Base-by-base conservation (phyloP, 64 coral and sea anemone species). In the Stylophora pistillata region DNA sequence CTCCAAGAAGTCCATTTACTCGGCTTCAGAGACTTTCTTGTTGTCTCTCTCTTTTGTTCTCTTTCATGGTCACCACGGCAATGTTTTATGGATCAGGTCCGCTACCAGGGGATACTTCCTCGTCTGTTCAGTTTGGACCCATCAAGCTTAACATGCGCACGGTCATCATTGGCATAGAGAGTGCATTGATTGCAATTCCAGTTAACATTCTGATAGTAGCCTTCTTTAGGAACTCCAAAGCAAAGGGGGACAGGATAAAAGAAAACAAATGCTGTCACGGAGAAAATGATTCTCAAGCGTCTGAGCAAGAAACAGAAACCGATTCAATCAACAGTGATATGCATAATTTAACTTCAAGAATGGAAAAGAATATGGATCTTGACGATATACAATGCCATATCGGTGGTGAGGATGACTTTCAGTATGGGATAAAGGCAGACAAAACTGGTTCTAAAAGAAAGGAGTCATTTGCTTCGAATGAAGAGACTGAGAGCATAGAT, bases 81-180 rank as follows among this genome's bases (percentile, higher is more conserved):
- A 95, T 95, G 94, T 95, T 95, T 79, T 91, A 91, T 32, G 94
- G 94, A 15, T 71, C 76, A 76, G 85, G 74, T 12, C 85, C 89
- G 70, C 70, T 58, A 74, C 74, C 91, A 82, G 94, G 89, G 56
- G 86, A 95, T 25, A 63, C 76, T 23, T 91, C 89, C 37, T 72
- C 56, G 30, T 64, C 83, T 41, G 55, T 91, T 26, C 70, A 78
- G 57, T 59, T 95, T 33, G 94, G 89, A 30, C 94, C 94, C 33
- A 76, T 95, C 14, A 86, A 77, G 2, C 21, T 95, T 17, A 95
- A 91, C 74, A 15, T 87, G 41, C 82, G 69, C 10, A 91, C 53
- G 9, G 68, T 95, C 1, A 83, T 95, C 0, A 95, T 95, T 21
- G 89, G 37, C 5, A 91, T 95, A 37, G 69, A 95, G 53, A 84